Evolutionary conservation across 1,140 invertebrate species (phyloP).

Genomic region (Drosophila mojavensis): DNA sequence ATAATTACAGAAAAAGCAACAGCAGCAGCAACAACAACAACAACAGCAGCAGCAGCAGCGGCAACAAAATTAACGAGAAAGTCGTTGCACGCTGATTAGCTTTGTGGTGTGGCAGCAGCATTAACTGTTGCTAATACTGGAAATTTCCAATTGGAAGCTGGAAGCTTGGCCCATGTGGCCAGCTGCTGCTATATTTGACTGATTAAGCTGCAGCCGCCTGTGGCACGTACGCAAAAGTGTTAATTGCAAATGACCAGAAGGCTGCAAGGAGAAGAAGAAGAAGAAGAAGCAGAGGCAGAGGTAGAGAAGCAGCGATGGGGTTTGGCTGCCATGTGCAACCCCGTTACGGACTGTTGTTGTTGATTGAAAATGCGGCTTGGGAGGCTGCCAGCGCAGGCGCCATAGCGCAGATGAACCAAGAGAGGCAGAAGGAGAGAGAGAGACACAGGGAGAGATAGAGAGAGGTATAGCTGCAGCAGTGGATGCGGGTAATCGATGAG

Average conservation of each 20-base stretch:
- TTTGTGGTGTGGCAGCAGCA: slow-evolving; percentile 58
- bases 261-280: slow-evolving; percentile 6
- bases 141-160: slow-evolving; percentile 29
- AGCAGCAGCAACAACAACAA: slow-evolving; percentile 17
- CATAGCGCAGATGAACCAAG: neutral
- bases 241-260: slow-evolving; percentile 78
- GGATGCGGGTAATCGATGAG: slow-evolving; percentile 60
- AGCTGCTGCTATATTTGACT: slow-evolving; percentile 48
- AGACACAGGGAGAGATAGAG: neutral
- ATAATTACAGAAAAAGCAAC: slow-evolving; percentile 65
- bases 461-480: neutral
- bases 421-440: no score
- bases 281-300: no score
- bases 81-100: slow-evolving; percentile 80
- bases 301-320: neutral
- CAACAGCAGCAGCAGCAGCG: slow-evolving; percentile 18
- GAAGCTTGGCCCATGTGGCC: slow-evolving; percentile 7
- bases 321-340: slow-evolving; percentile 19
- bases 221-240: slow-evolving; percentile 80
- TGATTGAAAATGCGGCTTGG: slow-evolving; percentile 41
- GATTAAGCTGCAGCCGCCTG: slow-evolving; percentile 59
- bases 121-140: slow-evolving; percentile 15
- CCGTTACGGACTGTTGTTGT: slow-evolving; percentile 37
- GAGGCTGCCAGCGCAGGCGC: slow-evolving; percentile 36
- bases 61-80: slow-evolving; percentile 66